Evolutionary conservation across 2,113 vertebrate species (phyloP).

Genomic region (Heptranchias perlo): DNA sequence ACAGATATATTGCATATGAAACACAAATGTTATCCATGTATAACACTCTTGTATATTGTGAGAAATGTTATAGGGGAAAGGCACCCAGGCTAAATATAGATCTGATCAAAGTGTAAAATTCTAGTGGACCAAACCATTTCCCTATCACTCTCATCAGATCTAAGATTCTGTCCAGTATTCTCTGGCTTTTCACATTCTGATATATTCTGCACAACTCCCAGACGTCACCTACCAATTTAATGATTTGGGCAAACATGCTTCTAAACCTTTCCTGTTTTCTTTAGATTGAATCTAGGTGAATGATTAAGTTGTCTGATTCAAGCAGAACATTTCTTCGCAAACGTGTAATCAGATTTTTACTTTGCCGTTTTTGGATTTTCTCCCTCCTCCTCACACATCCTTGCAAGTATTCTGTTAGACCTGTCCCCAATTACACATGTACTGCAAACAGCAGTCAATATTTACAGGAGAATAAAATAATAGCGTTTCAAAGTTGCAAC

Average conservation of each 20-base stretch:
- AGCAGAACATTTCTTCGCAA: neutral
- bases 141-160: neutral
- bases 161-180: neutral
- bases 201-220: neutral
- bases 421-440: neutral
- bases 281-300: neutral
- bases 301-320: neutral
- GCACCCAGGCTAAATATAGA: neutral
- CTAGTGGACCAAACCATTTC: neutral
- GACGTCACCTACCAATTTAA: neutral
- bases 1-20: neutral
- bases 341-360: neutral
- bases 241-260: slow-evolving; percentile 19
- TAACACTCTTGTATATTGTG: neutral
- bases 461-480: neutral
- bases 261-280: slow-evolving; percentile 1
- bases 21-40: neutral
- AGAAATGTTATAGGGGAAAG: neutral
- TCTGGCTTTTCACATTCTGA: neutral
- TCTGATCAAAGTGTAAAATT: neutral
- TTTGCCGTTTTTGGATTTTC: neutral
- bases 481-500: neutral
- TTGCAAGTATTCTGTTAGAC: neutral
- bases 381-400: neutral
- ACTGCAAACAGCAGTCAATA: neutral